These are phyloP conservation scores for Eurystomus gularis DNA, from an alignment of 2,113 vertebrate genomes.

Conservation along the genomic window DNA sequence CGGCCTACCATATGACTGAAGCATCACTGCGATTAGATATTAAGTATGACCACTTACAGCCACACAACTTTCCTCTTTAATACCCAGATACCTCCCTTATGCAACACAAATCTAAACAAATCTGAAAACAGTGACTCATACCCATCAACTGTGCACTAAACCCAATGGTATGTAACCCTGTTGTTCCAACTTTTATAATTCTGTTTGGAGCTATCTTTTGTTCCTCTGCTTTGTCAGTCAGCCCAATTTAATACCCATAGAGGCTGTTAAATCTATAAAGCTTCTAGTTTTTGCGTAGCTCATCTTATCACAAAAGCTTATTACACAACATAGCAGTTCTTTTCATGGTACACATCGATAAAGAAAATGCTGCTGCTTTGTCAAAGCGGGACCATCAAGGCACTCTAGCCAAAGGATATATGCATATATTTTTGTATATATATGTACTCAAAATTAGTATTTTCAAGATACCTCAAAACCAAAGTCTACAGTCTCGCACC, in stretches of 20 bases:
- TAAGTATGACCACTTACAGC: neutral
- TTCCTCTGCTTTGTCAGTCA: conserved; percentile 51
- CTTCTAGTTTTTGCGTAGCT: conserved; percentile 27
- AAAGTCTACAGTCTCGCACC: neutral
- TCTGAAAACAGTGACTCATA: conserved; percentile 50
- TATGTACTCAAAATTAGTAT: neutral
- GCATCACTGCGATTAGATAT: neutral
- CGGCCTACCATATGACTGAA: neutral
- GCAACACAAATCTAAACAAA: conserved; percentile 42
- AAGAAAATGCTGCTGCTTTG: neutral
- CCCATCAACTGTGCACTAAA: conserved; percentile 11
- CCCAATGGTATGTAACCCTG: neutral
- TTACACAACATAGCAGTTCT: conserved; percentile 31
- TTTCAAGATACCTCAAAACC: neutral
- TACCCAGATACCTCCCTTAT: conserved; percentile 19
- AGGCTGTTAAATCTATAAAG: conserved; percentile 42
- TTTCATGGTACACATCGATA: neutral
- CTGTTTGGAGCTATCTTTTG: conserved; percentile 32
- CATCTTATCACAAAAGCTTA: conserved; percentile 33
- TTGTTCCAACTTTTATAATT: conserved; percentile 44
- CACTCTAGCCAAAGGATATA: neutral
- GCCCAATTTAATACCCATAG: conserved; percentile 2
- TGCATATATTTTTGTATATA: no score
- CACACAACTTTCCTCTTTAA: neutral
- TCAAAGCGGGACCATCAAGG: neutral